phyloP scores from a whole-genome alignment of 2,888 invertebrate species.

The Aphidoletes aphidimyza region DNA sequence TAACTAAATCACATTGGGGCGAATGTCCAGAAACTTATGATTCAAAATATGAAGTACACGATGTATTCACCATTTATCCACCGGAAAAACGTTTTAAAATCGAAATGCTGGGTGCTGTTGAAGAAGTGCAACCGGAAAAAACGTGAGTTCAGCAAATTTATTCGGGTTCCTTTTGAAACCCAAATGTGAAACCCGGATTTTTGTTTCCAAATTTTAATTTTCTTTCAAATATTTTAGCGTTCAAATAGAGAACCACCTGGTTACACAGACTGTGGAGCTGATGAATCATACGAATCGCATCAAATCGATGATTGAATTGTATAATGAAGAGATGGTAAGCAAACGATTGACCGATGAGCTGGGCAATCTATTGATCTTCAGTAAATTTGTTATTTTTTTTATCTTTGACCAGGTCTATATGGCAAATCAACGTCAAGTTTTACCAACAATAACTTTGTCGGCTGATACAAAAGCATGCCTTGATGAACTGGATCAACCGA shows the following conservation, averaged over 20 bases:
- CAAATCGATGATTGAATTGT: conserved; percentile 65
- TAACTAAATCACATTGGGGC: conserved; percentile 59
- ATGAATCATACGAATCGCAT: conserved; percentile 66
- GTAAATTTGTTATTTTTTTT: not conserved
- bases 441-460: conserved; percentile 65
- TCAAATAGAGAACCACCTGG: conserved; percentile 63
- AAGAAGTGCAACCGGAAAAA: not conserved
- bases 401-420: conserved; percentile 62
- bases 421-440: conserved; percentile 65
- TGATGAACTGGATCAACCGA: conserved; percentile 63
- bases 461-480: conserved; percentile 64
- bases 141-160: not conserved
- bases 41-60: conserved; percentile 56
- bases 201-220: no score
- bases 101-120: not conserved
- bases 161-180: no score
- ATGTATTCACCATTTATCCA: conserved; percentile 1
- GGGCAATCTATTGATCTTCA: not conserved
- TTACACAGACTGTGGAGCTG: conserved; percentile 66
- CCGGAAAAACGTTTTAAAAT: not conserved
- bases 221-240: conserved; percentile 57
- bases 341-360: not conserved
- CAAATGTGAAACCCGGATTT: no score
- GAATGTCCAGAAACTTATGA: conserved; percentile 58
- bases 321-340: conserved; percentile 64